These are phyloP conservation scores for Bubo blakistoni DNA, from an alignment of 2,113 vertebrate species.

Conservation along the genomic window DNA sequence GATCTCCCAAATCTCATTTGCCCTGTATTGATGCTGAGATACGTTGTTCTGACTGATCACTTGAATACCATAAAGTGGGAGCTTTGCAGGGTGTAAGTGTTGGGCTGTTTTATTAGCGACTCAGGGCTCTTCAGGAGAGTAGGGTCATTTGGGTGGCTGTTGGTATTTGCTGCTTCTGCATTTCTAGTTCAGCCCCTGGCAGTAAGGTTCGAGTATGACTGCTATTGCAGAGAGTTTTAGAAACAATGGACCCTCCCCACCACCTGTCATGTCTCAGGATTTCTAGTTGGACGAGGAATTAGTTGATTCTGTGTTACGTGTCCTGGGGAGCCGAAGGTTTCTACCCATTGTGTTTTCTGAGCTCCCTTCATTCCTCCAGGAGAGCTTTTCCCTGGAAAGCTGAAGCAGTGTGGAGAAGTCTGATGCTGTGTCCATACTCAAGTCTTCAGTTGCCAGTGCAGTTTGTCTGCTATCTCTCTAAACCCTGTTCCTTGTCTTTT, in stretches of 20 bases:
- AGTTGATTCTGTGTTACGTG: fast-evolving
- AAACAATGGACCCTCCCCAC: not conserved
- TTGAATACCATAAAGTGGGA: not conserved
- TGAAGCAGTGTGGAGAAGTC: not conserved
- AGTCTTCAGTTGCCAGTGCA: not conserved
- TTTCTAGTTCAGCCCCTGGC: not conserved
- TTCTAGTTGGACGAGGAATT: not conserved
- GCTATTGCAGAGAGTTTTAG: not conserved
- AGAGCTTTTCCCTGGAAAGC: not conserved
- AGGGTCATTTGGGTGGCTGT: not conserved
- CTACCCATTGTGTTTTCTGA: not conserved
- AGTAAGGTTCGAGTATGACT: not conserved
- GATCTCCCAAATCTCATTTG: not conserved
- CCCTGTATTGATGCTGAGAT: not conserved
- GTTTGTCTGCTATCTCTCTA: not conserved
- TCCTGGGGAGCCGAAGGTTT: not conserved
- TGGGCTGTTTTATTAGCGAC: not conserved
- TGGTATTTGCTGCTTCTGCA: not conserved
- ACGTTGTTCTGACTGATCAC: not conserved
- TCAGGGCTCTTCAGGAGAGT: not conserved
- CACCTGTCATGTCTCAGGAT: not conserved
- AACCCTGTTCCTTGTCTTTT: not conserved
- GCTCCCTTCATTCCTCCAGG: not conserved
- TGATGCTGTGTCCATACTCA: too few species aligned
- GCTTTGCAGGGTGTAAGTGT: not conserved